Evolutionary conservation across 1,140 invertebrate genomes (phyloP).

Genomic region (Cydia fagiglandana): DNA sequence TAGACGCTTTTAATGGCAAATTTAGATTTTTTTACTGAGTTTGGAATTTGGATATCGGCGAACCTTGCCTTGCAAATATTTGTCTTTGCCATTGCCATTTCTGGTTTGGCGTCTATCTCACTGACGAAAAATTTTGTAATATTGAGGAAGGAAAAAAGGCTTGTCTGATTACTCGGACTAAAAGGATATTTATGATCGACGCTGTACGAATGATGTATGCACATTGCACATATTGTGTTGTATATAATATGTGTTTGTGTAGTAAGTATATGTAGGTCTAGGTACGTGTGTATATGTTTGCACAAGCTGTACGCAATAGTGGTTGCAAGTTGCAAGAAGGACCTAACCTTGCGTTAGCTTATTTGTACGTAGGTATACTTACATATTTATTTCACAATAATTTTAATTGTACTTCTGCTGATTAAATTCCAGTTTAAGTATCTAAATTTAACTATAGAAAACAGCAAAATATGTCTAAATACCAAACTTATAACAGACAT

Average conservation of each 20-base stretch:
- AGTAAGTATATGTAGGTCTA: background rate
- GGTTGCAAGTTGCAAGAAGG: constrained; percentile 7
- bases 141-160: background rate
- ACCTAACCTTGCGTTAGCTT: constrained; percentile 6
- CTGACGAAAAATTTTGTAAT: background rate
- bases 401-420: background rate
- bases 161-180: background rate
- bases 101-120: no score
- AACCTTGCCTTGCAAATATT: no score
- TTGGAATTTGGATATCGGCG: no score
- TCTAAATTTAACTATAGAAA: background rate
- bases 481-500: no score
- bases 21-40: background rate
- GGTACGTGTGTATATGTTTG: background rate
- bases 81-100: no score
- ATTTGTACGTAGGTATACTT: no score
- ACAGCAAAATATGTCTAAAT: background rate
- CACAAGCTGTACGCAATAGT: constrained; percentile 4
- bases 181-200: background rate
- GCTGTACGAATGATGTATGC: background rate
- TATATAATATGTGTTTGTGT: background rate
- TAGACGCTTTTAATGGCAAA: background rate
- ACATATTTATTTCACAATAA: background rate
- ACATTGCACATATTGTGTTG: background rate
- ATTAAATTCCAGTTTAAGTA: background rate